Base-by-base conservation (phyloP, 1,140 invertebrate species). In the Drosophila seguyi region DNA sequence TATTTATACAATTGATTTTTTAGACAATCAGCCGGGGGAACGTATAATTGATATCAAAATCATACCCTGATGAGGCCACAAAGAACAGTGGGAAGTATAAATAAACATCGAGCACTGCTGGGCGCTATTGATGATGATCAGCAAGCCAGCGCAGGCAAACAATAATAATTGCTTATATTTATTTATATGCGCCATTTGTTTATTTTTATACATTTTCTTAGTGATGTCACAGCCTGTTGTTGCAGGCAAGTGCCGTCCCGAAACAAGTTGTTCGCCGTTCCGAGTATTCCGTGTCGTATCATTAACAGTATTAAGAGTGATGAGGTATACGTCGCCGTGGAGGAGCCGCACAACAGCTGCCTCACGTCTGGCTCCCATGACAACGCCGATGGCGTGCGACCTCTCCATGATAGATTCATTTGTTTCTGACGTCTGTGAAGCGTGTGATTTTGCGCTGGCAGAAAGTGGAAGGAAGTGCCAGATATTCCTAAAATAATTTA, bases 161-260 rank as follows among this genome's bases (percentile, higher is more conserved):
- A 68, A 76, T 59, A 73, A 73, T 59, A 61, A 77, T 77, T 80
- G 56, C 65, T 38, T 73, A 67, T 53, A 71, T 57, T 71, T 65
- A 56, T 79, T 63, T 74, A 59, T 67, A 74, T 71, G 73, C 66
- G 82, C 52, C 59, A 86, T 75, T 79, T 81, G 79, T 81, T 79
- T 88, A 90, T 88, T 90, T 90, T 79, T 88, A 85, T 68, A 85
- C 77, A 73, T 90, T 90, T 90, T 81, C 85, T 55, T 47, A 84
- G 85, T 90, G 85, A 90, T 90, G 85, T 90, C 85, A 90, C 81
- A 75, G 67, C 59, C 57, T 31, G 47, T 41, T 58, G 63, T 44
- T 58, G 63, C 59, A 61, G 68, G 63, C 59, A 61, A 72, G 73
- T 81, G 77, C 38, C 81, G 72, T 27, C 25, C 50, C 44, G 65